Conservation (phyloP, 2,113 vertebrate genomes). For the Antidorcas marsupialis region DNA sequence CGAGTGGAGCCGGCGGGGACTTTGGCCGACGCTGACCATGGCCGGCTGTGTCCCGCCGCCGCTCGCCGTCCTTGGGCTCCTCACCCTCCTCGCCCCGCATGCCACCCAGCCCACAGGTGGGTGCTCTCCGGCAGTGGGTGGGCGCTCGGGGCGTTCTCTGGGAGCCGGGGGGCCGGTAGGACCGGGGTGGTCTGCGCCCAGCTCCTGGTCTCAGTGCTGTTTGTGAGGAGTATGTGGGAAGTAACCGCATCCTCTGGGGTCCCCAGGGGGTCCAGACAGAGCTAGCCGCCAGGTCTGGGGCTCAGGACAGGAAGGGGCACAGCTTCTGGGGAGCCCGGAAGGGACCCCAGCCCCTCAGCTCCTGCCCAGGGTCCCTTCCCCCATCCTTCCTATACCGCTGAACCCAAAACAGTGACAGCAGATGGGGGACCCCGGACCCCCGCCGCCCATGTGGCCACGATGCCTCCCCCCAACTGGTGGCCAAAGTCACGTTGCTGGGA, state of each 20-base stretch:
- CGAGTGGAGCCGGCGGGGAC: neutral
- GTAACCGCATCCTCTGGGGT: no score
- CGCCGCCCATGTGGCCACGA: fast-evolving
- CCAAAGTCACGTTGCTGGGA: neutral
- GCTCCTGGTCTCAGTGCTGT: neutral
- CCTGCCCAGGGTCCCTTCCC: neutral
- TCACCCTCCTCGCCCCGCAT: neutral
- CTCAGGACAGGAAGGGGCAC: neutral
- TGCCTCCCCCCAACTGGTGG: neutral
- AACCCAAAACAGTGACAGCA: neutral
- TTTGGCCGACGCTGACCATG: neutral
- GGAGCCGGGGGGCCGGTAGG: neutral
- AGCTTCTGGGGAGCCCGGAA: neutral
- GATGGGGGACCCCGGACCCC: neutral
- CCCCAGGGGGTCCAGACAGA: neutral
- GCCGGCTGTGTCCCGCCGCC: neutral
- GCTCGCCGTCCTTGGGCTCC: neutral
- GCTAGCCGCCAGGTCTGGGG: neutral
- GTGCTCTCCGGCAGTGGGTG: neutral
- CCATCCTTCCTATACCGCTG: neutral
- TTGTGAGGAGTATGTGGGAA: neutral
- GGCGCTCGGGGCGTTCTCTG: neutral
- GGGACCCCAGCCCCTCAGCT: neutral
- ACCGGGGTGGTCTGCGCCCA: neutral
- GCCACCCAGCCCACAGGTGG: neutral